phyloP scores from a whole-genome alignment of 2,113 vertebrate species.

The Phalacrocorax pelagicus region DNA sequence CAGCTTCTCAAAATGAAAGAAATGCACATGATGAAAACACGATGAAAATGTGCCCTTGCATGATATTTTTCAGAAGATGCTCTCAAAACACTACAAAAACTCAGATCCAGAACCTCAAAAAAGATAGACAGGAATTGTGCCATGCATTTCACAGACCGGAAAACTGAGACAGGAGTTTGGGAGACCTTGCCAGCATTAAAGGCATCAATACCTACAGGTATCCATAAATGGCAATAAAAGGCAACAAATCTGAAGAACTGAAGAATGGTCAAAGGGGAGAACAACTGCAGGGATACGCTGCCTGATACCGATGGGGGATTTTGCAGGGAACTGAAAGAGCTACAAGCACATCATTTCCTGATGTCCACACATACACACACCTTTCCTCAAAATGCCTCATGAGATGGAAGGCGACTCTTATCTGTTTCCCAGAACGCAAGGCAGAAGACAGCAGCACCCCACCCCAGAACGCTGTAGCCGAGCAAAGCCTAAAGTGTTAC shows the following conservation, averaged over 20 bases:
- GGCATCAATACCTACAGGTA: background rate
- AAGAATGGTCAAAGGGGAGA: background rate
- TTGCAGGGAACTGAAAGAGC: background rate
- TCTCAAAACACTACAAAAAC: background rate
- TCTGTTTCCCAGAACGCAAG: background rate
- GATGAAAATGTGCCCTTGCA: background rate
- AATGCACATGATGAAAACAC: background rate
- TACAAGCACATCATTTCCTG: background rate
- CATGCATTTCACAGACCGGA: background rate
- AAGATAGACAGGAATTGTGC: background rate
- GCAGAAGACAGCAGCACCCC: background rate
- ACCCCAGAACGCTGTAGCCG: background rate
- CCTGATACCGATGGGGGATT: background rate
- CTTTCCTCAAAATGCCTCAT: background rate
- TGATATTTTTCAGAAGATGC: background rate
- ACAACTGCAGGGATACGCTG: background rate
- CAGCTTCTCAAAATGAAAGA: background rate
- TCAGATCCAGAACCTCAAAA: background rate
- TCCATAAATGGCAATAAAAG: background rate
- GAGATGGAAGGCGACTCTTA: background rate
- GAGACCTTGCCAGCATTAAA: background rate
- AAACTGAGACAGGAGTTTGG: background rate
- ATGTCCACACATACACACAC: rapidly evolving
- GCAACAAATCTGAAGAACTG: background rate
- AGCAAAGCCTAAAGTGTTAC: background rate